Conservation (phyloP, 2,888 invertebrate species). For the Chrysolina americana region DNA sequence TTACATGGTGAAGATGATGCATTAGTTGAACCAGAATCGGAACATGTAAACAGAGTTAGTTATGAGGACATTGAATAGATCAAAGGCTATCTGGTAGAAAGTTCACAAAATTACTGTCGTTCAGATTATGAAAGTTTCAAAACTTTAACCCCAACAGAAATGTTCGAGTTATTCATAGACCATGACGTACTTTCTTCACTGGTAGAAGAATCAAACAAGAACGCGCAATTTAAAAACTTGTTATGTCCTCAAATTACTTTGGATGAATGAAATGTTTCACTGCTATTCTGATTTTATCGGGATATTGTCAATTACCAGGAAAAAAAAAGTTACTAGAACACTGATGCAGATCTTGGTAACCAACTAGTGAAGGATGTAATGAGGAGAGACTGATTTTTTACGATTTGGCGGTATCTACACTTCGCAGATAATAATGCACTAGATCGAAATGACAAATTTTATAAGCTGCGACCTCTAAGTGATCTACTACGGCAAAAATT, state of each 20-base stretch:
- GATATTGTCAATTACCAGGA: slow-evolving; percentile 33
- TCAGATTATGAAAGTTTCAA: too few species aligned
- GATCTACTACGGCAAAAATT: slow-evolving; percentile 33
- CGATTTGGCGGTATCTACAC: slow-evolving; percentile 28
- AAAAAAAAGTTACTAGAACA: slow-evolving; percentile 38
- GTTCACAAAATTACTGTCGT: too few species aligned
- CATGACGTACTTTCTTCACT: too few species aligned
- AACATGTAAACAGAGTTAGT: too few species aligned
- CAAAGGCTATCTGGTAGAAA: too few species aligned
- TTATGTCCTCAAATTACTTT: slow-evolving; percentile 33
- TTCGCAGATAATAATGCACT: slow-evolving; percentile 40
- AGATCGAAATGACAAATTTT: slow-evolving; percentile 36
- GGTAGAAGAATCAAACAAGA: too few species aligned
- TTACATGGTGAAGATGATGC: too few species aligned
- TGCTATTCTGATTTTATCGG: slow-evolving; percentile 35
- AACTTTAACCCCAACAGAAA: too few species aligned
- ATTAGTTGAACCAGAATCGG: too few species aligned
- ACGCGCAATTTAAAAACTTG: slow-evolving; percentile 33
- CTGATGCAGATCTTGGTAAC: slow-evolving; percentile 36
- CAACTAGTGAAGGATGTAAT: slow-evolving; percentile 36
- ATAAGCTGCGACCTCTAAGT: slow-evolving; percentile 46
- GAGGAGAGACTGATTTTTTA: slow-evolving; percentile 36
- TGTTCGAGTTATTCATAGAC: too few species aligned
- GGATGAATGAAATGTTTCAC: slow-evolving; percentile 39
- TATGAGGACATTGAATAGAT: too few species aligned